These are phyloP conservation scores for Triplophysa dalaica DNA, from an alignment of 2,113 vertebrate genomes.

Conservation along the genomic window DNA sequence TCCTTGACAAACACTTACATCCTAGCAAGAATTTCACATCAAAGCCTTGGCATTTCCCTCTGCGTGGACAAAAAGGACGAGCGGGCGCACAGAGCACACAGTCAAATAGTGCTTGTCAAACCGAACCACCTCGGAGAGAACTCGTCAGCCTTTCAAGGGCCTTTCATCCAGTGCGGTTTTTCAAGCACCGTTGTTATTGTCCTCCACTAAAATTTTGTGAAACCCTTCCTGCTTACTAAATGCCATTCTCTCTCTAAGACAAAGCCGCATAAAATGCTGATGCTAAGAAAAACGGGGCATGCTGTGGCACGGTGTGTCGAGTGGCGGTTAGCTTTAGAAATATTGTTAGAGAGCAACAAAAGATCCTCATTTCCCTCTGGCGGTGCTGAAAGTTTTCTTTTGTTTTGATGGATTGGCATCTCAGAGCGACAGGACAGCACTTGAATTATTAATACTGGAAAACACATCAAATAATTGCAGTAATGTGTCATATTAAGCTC, in stretches of 20 bases:
- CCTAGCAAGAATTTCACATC: constrained; percentile 24
- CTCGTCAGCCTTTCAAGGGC: constrained; percentile 54
- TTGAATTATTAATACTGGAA: constrained; percentile 61
- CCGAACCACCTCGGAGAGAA: constrained; percentile 34
- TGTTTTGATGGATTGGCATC: constrained; percentile 60
- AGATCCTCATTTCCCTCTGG: constrained; percentile 46
- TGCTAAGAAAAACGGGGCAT: constrained; percentile 48
- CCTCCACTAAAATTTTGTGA: constrained; percentile 52
- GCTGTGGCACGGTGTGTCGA: constrained; percentile 35
- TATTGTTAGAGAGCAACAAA: constrained; percentile 42
- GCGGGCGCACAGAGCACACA: background rate
- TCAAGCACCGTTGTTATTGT: constrained; percentile 44
- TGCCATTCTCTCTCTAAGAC: constrained; percentile 44
- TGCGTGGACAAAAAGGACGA: constrained; percentile 39
- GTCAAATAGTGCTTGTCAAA: constrained; percentile 24
- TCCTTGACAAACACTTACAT: background rate
- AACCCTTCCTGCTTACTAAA: constrained; percentile 57
- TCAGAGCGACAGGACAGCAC: constrained; percentile 46
- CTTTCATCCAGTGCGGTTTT: constrained; percentile 49
- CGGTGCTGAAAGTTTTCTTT: constrained; percentile 42
- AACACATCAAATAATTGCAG: constrained; percentile 58
- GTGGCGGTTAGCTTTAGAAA: constrained; percentile 48
- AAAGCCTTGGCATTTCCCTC: background rate
- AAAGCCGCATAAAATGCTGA: constrained; percentile 55
- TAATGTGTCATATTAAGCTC: constrained; percentile 61